Evolutionary conservation across 1,140 invertebrate genomes (phyloP), one percentile per base, ranked within the genome.

Genomic region (Leptinotarsa lineolata): DNA sequence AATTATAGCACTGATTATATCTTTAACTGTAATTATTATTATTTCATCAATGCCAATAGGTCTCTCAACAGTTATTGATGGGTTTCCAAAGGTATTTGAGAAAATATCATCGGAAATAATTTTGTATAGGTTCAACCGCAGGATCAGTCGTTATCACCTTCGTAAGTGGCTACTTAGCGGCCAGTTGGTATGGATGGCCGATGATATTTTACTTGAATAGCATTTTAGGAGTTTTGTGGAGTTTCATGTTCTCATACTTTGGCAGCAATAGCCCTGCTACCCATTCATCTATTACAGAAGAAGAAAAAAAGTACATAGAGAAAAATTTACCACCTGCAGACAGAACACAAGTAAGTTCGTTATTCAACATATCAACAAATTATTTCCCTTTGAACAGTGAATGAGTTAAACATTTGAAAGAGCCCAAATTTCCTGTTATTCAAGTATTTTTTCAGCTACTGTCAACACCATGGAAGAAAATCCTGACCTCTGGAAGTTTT

Each of bases 131-230:
- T 2, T 85, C 87, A 0, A 88, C 92, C 77, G 88, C 93, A 71
- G 93, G 93, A 5, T 90, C 90, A 6, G 89, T 95, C 5, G 81
- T 93, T 1, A 87, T 90, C 12, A 87, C 94, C 82, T 90, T 91
- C 1, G 82, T 92, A 39, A 90, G 89, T 48, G 93, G 93, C 0
- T 73, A 87, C 4, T 80, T 95, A 1, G 89, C 92, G 0, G 87
- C 85, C 4, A 90, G 90, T 0, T 72, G 70, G 68, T 76, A 88
- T 4, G 94, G 94, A 0, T 95, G 94, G 94, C 92, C 92, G 0
- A 86, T 89, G 20, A 90, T 93, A 3, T 95, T 94, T 82, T 95
- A 95, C 79, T 81, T 91, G 0, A 92, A 94, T 80, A 93, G 93
- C 68, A 85, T 79, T 6, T 73, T 91, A 0, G 86, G 89, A 16